Percentiles rank a stretch among this genome's conserved stretches.
Evolutionary conservation across 35 echinoderm and acorn worm species (phyloP).

Genomic region (Ophioderma brevispina): DNA sequence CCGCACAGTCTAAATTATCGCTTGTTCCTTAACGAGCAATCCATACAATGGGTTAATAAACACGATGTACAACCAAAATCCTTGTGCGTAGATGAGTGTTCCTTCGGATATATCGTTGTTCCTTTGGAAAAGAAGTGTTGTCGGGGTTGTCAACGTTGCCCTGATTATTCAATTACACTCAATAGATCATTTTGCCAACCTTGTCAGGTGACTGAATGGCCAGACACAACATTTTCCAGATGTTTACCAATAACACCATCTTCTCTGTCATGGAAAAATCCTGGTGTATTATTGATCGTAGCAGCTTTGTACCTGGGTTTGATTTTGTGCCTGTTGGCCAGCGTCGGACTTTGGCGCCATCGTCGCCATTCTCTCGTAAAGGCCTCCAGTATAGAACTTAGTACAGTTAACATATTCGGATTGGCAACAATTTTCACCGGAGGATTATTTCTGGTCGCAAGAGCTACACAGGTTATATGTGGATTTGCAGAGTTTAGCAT

Average conservation of each 20-base stretch:
- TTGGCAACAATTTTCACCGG: conserved; percentile 12
- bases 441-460: not conserved
- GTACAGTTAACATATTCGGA: not conserved
- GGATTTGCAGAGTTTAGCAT: not conserved
- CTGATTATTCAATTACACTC: not conserved
- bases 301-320: not conserved
- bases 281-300: not conserved
- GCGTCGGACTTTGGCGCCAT: not conserved
- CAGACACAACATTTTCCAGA: not conserved
- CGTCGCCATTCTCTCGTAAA: conserved; percentile 9
- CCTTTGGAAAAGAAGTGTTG: conserved; percentile 20
- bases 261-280: not conserved
- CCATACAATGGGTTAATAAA: not conserved
- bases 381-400: conserved; percentile 32
- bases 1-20: not conserved
- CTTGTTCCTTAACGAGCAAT: not conserved
- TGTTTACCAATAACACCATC: not conserved
- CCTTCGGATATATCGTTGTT: not conserved
- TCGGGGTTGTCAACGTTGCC: conserved; percentile 11
- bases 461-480: not conserved
- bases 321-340: not conserved
- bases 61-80: not conserved
- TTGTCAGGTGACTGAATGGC: no score
- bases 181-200: not conserved
- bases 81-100: conserved; percentile 8